A percentile compares a stretch with the other conserved stretches of the same genome.
Evolutionary conservation across 2,113 vertebrate species (phyloP).

Genomic region (Andinoacara biseriatus): DNA sequence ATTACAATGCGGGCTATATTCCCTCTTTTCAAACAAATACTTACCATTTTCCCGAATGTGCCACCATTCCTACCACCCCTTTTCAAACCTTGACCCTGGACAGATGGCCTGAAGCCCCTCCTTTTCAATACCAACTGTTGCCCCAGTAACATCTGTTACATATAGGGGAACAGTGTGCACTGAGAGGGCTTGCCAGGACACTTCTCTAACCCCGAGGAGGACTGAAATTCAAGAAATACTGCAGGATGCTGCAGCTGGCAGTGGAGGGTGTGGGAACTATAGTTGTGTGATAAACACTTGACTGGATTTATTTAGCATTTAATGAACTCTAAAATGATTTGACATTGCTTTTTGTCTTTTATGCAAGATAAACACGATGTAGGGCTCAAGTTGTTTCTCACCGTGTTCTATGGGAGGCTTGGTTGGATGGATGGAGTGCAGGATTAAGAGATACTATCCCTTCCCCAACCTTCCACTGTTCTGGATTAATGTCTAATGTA

Average conservation of each 20-base stretch:
- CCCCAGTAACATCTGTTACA: constrained; percentile 85
- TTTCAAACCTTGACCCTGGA: constrained; percentile 84
- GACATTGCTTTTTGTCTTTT: neutral
- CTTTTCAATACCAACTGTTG: constrained; percentile 85
- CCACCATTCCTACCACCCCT: constrained; percentile 70
- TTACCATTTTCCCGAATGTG: constrained; percentile 71
- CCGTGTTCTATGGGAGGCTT: constrained; percentile 22
- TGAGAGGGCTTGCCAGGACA: constrained; percentile 50
- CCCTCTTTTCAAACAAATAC: constrained; percentile 58
- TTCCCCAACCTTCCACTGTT: constrained; percentile 66
- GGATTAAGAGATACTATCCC: constrained; percentile 76
- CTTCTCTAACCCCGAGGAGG: constrained; percentile 31
- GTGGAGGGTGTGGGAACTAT: neutral
- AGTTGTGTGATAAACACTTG: neutral
- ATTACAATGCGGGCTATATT: constrained; percentile 69
- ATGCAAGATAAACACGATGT: neutral
- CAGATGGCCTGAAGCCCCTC: constrained; percentile 84
- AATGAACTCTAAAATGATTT: neutral
- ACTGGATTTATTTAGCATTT: neutral
- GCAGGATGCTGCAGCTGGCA: constrained; percentile 2
- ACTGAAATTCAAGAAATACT: constrained; percentile 32
- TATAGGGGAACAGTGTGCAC: constrained; percentile 60
- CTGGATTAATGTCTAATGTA: constrained; percentile 83
- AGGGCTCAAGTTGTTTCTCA: neutral
- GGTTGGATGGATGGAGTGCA: constrained; percentile 32